phyloP scores from a whole-genome alignment of 2,888 invertebrate genomes.

The Leptopterna dolabrata region DNA sequence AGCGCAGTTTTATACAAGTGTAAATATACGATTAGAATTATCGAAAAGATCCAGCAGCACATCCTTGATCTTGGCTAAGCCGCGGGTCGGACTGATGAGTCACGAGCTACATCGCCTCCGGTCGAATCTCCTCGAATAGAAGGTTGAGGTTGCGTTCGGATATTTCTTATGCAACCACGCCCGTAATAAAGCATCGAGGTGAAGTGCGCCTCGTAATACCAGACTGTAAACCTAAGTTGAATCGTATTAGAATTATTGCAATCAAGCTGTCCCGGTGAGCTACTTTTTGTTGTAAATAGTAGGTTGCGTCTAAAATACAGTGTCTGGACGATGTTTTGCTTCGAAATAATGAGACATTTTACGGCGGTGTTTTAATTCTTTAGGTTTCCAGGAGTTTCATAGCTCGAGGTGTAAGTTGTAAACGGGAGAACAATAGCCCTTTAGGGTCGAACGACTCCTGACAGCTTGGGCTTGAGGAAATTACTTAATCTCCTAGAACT shows the following conservation, averaged over 20 bases:
- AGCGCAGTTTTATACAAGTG: too few relatives aligned
- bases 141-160: not conserved
- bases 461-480: not conserved
- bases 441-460: not conserved
- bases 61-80: not conserved
- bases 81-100: not conserved
- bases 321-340: not conserved
- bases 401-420: not conserved
- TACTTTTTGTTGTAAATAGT: not conserved
- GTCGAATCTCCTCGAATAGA: not conserved
- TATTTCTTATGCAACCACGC: not conserved
- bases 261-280: not conserved
- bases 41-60: not conserved
- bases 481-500: not conserved
- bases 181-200: not conserved
- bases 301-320: not conserved
- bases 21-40: too few relatives aligned
- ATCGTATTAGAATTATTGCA: not conserved
- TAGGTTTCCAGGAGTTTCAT: not conserved
- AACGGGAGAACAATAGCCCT: not conserved
- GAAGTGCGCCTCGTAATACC: not conserved
- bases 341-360: not conserved
- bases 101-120: not conserved
- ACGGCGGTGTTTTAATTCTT: not conserved
- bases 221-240: not conserved